Evolutionary conservation across 1,140 invertebrate genomes (phyloP).

Genomic region (Chrysoperla carnea): DNA sequence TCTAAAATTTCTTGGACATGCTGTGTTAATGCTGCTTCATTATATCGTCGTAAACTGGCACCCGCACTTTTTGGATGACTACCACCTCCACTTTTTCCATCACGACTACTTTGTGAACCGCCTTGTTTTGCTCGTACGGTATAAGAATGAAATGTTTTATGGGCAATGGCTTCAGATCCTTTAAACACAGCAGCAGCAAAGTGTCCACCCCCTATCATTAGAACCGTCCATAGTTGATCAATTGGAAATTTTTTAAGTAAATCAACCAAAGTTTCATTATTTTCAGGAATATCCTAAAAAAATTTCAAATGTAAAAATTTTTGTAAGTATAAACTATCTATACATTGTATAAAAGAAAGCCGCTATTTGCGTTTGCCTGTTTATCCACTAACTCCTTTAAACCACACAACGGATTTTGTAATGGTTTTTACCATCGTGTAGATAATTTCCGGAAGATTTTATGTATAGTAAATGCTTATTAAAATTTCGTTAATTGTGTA

Average conservation of each 20-base stretch:
- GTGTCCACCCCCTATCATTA: constrained; percentile 73
- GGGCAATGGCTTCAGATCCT: constrained; percentile 38
- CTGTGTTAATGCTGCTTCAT: constrained; percentile 53
- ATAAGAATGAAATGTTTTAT: constrained; percentile 81
- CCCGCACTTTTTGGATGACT: constrained; percentile 60
- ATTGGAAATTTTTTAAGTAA: constrained; percentile 16
- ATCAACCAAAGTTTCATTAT: constrained; percentile 24
- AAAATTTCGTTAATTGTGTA: too few species aligned
- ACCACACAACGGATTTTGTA: too few species aligned
- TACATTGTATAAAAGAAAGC: too few species aligned
- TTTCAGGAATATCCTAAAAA: constrained; percentile 27
- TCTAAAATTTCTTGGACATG: constrained; percentile 60
- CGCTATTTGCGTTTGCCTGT: too few species aligned
- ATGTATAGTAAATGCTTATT: too few species aligned
- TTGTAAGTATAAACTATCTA: too few species aligned
- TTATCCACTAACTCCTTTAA: too few species aligned
- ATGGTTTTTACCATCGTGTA: too few species aligned
- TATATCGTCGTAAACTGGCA: constrained; percentile 60
- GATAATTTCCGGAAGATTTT: too few species aligned
- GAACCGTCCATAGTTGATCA: constrained; percentile 38
- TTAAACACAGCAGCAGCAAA: constrained; percentile 69
- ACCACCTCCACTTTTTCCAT: constrained; percentile 41
- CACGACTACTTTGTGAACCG: constrained; percentile 50
- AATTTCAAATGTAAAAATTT: neutral
- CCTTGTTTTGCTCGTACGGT: constrained; percentile 72